These are phyloP conservation scores for Drosophila pallidifrons DNA, from an alignment of 1,140 invertebrate species.

Conservation along the genomic window DNA sequence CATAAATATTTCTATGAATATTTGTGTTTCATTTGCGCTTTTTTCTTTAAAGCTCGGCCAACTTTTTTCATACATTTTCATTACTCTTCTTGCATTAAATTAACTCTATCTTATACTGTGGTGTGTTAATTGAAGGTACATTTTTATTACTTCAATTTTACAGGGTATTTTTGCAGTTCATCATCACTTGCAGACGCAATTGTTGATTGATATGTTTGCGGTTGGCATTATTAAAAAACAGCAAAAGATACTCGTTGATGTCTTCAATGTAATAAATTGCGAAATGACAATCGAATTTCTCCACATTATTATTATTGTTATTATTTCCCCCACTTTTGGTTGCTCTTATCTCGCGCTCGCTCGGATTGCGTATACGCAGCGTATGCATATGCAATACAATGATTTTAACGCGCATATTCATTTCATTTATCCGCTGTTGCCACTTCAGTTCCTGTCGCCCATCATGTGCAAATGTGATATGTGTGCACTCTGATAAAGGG, in stretches of 20 bases:
- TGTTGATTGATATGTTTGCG: conserved; percentile 20
- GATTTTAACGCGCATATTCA: conserved; percentile 24
- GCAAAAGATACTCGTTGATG: neutral
- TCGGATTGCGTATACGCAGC: neutral
- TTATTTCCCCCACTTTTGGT: neutral
- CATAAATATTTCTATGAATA: conserved; percentile 4
- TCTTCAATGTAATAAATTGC: conserved; percentile 21
- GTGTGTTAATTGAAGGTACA: no score
- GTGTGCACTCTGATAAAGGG: conserved; percentile 7
- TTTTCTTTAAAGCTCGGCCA: neutral
- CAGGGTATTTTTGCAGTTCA: neutral
- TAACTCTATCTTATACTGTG: no score
- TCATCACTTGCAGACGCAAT: neutral
- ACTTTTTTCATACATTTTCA: neutral
- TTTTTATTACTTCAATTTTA: neutral
- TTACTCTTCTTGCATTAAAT: neutral
- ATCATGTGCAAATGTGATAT: conserved; percentile 42
- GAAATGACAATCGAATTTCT: conserved; percentile 14
- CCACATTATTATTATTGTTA: conserved; percentile 11
- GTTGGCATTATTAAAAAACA: conserved; percentile 14
- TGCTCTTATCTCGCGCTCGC: neutral
- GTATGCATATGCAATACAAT: neutral
- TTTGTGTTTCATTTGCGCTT: neutral
- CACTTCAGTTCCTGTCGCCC: conserved; percentile 10
- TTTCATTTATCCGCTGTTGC: conserved; percentile 26